Evolutionary conservation across 2,113 vertebrate species (phyloP), one percentile per base, ranked within the genome.

Genomic region (Mustelus asterias): DNA sequence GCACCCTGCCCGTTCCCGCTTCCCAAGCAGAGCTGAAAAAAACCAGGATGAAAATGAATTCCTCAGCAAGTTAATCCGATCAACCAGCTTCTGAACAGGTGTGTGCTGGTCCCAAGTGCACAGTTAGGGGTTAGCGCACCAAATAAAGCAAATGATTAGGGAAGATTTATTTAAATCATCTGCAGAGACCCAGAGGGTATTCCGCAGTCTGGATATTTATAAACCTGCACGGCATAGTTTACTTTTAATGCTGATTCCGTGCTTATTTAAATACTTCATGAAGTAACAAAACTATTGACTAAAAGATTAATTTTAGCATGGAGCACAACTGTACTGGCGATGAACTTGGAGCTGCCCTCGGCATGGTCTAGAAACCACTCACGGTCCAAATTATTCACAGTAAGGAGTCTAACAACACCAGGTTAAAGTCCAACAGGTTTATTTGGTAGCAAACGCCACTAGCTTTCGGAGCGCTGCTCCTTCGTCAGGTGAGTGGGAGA

Each of bases 91-190:
- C n/a, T 8, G 44, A 72, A 72, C 94, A 95, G 94, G 94, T 95
- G 94, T 29, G 41, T 48, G 3, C 63, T 33, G 41, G 41, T 44
- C 65, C 37, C 94, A 48, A 60, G 93, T 60, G 44, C 37, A 5
- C 10, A 6, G 24, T 70, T 14, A 54, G 1, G 33, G 41, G 6
- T 9, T 26, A 93, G 58, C 93, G 1, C 37, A 54, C 94, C 94
- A 95, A 95, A 95, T 95, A 95, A 44, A 44, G 94, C 69, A 44
- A 95, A 95, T 44, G n/a, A 95, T 95, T 72, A 95, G 69, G 29
- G 41, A 26, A 48, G 41, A 72, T 41, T 72, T 76, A 95, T 95
- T 95, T 95, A 72, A 72, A 54, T 72, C 69, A 24, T 72, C 69
- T 29, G 41, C 69, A 29, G 67, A 44, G 93, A 95, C 5, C 41